Conservation (phyloP, 2,113 vertebrate genomes). For the Tragelaphus imberbis region DNA sequence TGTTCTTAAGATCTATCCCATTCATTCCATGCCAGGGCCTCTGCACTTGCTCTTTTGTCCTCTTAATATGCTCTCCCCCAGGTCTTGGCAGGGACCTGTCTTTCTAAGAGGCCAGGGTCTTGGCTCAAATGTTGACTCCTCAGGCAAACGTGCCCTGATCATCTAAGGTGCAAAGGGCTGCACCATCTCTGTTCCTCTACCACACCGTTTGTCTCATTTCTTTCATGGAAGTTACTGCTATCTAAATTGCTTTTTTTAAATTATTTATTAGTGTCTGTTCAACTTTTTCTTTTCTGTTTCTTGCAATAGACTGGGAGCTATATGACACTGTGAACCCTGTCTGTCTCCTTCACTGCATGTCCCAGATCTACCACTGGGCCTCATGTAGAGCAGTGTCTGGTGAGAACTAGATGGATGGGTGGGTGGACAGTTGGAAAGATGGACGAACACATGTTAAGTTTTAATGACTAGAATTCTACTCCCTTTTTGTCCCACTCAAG, state of each 20-base stretch:
- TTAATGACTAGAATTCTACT: neutral
- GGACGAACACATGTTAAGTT: neutral
- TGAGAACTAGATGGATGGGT: neutral
- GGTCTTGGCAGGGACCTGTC: neutral
- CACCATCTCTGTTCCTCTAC: neutral
- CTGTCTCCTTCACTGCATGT: neutral
- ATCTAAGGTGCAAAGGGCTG: neutral
- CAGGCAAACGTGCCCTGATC: neutral
- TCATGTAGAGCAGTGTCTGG: neutral
- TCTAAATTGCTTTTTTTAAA: neutral
- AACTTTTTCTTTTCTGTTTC: neutral
- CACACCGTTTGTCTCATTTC: neutral
- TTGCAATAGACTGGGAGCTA: neutral
- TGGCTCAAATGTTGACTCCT: neutral
- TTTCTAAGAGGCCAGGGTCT: neutral
- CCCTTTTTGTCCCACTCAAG: neutral
- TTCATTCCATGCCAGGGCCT: neutral
- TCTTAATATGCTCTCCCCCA: rapidly evolving
- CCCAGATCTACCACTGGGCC: neutral
- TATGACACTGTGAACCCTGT: neutral
- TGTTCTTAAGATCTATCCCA: neutral
- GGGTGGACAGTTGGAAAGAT: neutral
- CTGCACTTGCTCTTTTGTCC: neutral
- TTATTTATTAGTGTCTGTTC: neutral
- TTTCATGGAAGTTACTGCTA: neutral